Base-by-base conservation (phyloP, 2,113 vertebrate species). In the Epinephelus cyanopodus region DNA sequence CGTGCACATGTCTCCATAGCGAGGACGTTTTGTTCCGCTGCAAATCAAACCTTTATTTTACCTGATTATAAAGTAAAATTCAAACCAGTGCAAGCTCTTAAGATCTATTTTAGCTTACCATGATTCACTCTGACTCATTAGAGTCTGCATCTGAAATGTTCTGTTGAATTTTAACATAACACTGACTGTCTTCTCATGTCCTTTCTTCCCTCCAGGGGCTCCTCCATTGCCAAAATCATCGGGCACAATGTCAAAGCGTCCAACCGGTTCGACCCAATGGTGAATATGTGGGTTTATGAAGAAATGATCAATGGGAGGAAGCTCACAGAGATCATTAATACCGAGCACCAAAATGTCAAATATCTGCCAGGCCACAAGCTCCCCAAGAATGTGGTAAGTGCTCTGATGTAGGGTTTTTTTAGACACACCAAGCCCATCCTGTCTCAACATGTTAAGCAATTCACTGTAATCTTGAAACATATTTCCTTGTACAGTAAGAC, bases 271-370 rank as follows among this genome's bases (percentile, higher is more conserved):
- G 91, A 96, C 25, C 95, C 96, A 0, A 63, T 93, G 52, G 95
- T 97, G 27, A 97, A 95, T 84, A 96, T 97, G 93, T 97, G 96
- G 96, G 96, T 97, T n/a, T 97, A 94, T 50, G 96, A 98, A 90
- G 96, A 97, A 74, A 75, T 93, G 21, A 82, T 96, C 1, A 79
- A 94, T 1, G 95, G 95, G 15, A 95, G 77, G 86, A 96, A 97
- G 73, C 94, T 97, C 29, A 92, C 94, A 0, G 95, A 96, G 62
- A 96, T 97, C 87, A 97, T 97, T 57, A 96, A 96, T 42, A 93
- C 96, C 0, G 94, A 97, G 3, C 96, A 96, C 0, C 96, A 97
- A 91, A 98, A 97, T 18, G 82, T 95, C n/a, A 97, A 97, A 69
- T 96, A 97, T 37, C 95, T 97, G 0, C 95, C 95, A 2, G 96